Conservation (phyloP, 92 coral and sea anemone genomes). For the Actinernus sp. region DNA sequence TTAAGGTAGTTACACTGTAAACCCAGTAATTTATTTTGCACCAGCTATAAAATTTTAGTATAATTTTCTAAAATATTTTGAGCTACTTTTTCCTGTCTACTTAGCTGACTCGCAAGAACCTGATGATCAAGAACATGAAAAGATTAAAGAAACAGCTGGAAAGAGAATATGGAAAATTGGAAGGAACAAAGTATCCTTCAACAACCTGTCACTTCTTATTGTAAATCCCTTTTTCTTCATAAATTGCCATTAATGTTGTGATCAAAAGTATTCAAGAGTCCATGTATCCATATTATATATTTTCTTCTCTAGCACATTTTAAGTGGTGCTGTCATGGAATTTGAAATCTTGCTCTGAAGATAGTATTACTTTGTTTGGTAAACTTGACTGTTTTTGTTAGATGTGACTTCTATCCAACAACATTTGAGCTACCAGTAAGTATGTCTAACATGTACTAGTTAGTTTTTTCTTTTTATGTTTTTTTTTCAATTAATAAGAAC, state of each 20-base stretch:
- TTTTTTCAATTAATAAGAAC: neutral
- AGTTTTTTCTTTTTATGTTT: neutral
- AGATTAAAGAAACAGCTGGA: constrained; percentile 88
- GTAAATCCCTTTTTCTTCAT: neutral
- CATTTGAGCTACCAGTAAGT: constrained; percentile 96
- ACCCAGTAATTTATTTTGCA: neutral
- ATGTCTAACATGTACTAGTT: too few species aligned
- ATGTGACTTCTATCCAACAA: constrained; percentile 96
- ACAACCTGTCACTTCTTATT: neutral
- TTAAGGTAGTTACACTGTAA: neutral
- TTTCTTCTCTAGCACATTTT: too few species aligned
- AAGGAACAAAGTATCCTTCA: constrained; percentile 92
- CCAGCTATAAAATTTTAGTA: neutral
- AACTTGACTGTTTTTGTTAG: constrained; percentile 21
- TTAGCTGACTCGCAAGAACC: constrained; percentile 93
- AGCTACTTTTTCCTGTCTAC: neutral
- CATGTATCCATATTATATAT: too few species aligned
- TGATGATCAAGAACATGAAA: constrained; percentile 95
- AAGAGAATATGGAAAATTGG: constrained; percentile 91
- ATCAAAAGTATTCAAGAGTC: too few species aligned
- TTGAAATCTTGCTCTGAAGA: neutral
- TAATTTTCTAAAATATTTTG: neutral
- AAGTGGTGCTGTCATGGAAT: too few species aligned
- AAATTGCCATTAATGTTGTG: too few species aligned
- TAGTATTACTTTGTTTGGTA: neutral